These are phyloP conservation scores for Colinus virginianus DNA, from an alignment of 2,113 vertebrate species.

Conservation along the genomic window DNA sequence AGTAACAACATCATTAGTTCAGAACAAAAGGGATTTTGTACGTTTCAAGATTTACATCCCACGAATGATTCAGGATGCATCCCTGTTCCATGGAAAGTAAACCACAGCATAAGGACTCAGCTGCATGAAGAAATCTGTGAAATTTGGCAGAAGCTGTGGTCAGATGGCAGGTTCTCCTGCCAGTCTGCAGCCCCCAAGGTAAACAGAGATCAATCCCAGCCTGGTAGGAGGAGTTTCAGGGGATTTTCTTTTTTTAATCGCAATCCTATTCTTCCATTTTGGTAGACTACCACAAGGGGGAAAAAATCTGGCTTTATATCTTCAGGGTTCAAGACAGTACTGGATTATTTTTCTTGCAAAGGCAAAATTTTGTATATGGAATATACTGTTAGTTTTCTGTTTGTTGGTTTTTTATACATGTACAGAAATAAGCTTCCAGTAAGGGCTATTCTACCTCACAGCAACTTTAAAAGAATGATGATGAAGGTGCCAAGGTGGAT, in stretches of 20 bases:
- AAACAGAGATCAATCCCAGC: constrained; percentile 34
- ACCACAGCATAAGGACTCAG: background rate
- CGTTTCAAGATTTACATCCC: background rate
- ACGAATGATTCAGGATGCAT: background rate
- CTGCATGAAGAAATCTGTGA: background rate
- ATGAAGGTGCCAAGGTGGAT: background rate
- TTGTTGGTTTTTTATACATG: background rate
- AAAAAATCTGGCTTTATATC: background rate
- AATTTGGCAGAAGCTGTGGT: background rate
- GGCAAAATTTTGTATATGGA: background rate
- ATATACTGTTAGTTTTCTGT: background rate
- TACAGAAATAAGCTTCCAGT: background rate
- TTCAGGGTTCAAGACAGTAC: background rate
- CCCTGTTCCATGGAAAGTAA: background rate
- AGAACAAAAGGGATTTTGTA: constrained; percentile 18
- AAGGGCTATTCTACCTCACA: background rate
- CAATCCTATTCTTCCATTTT: background rate
- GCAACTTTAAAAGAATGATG: background rate
- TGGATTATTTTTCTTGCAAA: background rate
- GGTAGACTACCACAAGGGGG: background rate
- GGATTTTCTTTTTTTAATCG: background rate
- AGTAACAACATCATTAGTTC: background rate
- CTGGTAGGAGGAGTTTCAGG: constrained; percentile 19
- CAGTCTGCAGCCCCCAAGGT: constrained; percentile 19
- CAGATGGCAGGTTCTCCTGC: constrained; percentile 26